These are phyloP conservation scores for Nycticorax nycticorax DNA, from an alignment of 2,113 vertebrate species.

Conservation along the genomic window DNA sequence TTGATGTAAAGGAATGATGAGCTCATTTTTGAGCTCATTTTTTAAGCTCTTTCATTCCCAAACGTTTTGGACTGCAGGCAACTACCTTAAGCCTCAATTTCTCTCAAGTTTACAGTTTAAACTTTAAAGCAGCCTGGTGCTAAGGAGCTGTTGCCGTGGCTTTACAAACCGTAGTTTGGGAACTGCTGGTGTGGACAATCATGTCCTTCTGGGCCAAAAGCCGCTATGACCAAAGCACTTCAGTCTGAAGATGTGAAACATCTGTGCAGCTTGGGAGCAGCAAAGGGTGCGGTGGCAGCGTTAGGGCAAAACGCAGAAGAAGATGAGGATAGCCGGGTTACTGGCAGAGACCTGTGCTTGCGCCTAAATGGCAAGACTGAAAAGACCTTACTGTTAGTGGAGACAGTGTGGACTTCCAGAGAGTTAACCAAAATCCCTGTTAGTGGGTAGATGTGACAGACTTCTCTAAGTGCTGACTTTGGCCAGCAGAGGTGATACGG, in stretches of 20 bases:
- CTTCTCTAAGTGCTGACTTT: background rate
- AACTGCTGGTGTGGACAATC: background rate
- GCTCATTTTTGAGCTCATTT: background rate
- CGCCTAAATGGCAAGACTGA: background rate
- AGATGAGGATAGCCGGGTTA: background rate
- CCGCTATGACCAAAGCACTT: background rate
- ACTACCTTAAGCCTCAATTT: background rate
- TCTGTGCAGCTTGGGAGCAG: background rate
- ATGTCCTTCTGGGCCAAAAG: background rate
- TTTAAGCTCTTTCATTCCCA: background rate
- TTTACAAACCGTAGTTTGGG: background rate
- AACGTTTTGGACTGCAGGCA: background rate
- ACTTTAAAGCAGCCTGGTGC: background rate
- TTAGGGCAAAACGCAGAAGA: background rate
- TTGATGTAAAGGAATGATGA: background rate
- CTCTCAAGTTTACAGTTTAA: background rate
- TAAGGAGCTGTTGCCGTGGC: background rate
- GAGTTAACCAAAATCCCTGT: background rate
- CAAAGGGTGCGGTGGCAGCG: rapidly evolving
- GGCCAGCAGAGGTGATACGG: background rate
- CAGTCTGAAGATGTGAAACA: background rate
- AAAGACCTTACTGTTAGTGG: background rate
- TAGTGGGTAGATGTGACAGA: background rate
- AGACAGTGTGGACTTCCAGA: background rate
- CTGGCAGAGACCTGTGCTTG: background rate